A percentile compares a stretch with the other conserved stretches of the same genome.
Evolutionary conservation across 2,113 vertebrate genomes (phyloP).

Genomic region (Macaca fascicularis): DNA sequence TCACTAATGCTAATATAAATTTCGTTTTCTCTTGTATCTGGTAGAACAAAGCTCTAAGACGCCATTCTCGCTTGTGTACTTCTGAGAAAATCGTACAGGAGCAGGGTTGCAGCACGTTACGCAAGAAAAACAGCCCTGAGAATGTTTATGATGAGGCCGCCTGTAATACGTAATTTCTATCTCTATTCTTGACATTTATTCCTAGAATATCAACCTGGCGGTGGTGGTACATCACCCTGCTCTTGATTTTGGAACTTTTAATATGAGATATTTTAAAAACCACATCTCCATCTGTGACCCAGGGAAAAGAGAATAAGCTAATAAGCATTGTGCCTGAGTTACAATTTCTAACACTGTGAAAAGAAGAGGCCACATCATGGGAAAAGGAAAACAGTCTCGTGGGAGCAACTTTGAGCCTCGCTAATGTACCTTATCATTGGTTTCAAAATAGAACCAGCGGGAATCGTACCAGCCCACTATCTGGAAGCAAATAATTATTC

Average conservation of each 20-base stretch:
- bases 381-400: neutral
- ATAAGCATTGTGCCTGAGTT: neutral
- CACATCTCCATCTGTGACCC: neutral
- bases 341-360: neutral
- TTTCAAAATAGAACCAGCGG: constrained; percentile 40
- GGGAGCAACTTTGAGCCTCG: constrained; percentile 19
- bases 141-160: constrained; percentile 18
- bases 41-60: neutral
- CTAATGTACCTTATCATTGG: constrained; percentile 36
- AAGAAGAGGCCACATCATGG: neutral
- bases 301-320: neutral
- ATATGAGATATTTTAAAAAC: neutral
- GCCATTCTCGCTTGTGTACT: neutral
- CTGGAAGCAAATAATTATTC: constrained; percentile 61
- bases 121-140: constrained; percentile 36
- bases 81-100: constrained; percentile 26
- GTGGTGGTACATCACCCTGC: neutral
- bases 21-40: neutral
- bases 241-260: constrained; percentile 27
- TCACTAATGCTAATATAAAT: neutral
- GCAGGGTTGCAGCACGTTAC: neutral
- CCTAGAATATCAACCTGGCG: neutral
- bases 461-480: neutral
- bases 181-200: constrained; percentile 53
- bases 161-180: constrained; percentile 48